Evolutionary conservation across 2,113 vertebrate species (phyloP), one percentile per base, ranked within the genome.

Genomic region (Tilapia sparmanii): DNA sequence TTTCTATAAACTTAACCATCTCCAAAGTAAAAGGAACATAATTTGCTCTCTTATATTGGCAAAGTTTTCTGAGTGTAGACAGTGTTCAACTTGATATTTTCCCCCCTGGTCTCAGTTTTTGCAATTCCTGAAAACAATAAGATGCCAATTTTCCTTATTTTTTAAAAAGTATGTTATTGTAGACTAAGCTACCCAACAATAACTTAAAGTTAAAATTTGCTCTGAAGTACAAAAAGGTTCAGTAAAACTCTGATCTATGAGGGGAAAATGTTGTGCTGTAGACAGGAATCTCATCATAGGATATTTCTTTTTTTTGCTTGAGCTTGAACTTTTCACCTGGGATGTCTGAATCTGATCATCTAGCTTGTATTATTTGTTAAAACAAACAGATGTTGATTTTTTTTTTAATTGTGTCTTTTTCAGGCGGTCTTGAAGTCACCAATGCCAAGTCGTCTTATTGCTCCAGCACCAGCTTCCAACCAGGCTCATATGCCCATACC

Each of bases 401-500:
- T 45, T 53, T 31, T 19, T 55, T 1, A 18, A 76, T 19, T 31
- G 0, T 7, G 38, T 68, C 40, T 10, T 73, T 88, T 59, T 68
- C 24, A 99, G 98, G 97, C 98, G 8, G 96, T 98, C 40, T 78
- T 98, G 93, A 99, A 99, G 95, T 96, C 98, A 42, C 96, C 97
- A 50, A 98, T 99, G 96, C 98, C 98, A 80, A 99, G 98, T 96
- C 97, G 99, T 85, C 98, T 98, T 86, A 99, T 99, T 89, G 99
- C 99, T 93, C 99, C 99, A 79, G 99, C 99, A 91, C 99, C 99
- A 71, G 97, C 97, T 57, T 97, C 97, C 79, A 97, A 97, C 94
- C 96, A 96, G 89, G 91, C 93, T 33, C 96, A 97, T 84, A 97
- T 99, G 78, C 95, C 98, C 5, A 96, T 97, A 87, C 97, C 98